Base-by-base conservation (phyloP, 2,888 invertebrate species). In the Drosophila melanosoma region DNA sequence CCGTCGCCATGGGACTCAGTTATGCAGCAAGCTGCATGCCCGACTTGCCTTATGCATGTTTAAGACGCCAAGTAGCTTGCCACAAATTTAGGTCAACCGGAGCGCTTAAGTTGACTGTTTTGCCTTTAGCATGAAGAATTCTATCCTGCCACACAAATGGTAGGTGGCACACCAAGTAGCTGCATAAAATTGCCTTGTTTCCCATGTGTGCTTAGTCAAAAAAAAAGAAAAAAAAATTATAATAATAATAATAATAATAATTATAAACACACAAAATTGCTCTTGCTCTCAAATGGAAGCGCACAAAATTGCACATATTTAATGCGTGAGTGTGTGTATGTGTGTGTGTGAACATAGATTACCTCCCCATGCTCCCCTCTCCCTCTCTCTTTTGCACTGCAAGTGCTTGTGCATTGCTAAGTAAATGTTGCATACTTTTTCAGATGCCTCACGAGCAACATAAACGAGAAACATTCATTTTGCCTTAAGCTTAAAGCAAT, bases 11-110 rank as follows among this genome's bases (percentile, higher is more conserved):
- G 80, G 75, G 88, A 73, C 53, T 86, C 76, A 76, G 77, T 74
- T 76, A 87, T 84, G 83, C 86, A 77, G 65, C 73, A 63, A 64
- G 67, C 10, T 29, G 40, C 64, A 51, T 59, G 48, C 49, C 29
- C 60, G 40, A 45, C 32, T 58, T 36, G 64, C 40, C 74, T 71
- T 80, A 88, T 86, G 85, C 68, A 86, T 86, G 86, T 88, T 83
- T 85, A 63, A 88, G 64, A 62, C 68, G 81, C 74, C 81, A 87
- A 84, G 87, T 79, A 83, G 87, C 79, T 79, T 72, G 76, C 81
- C 81, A 72, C 83, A 69, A 82, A 84, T 84, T 82, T 84, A 76
- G 84, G 84, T 84, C 84, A 87, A 79, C 87, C 81, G 66, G 49
- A 48, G 62, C 29, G 57, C 42, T 57, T 57, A 15, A 32, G 53